Conservation (phyloP, 2,797 vertebrate genomes). For the Macropus fuliginosus region DNA sequence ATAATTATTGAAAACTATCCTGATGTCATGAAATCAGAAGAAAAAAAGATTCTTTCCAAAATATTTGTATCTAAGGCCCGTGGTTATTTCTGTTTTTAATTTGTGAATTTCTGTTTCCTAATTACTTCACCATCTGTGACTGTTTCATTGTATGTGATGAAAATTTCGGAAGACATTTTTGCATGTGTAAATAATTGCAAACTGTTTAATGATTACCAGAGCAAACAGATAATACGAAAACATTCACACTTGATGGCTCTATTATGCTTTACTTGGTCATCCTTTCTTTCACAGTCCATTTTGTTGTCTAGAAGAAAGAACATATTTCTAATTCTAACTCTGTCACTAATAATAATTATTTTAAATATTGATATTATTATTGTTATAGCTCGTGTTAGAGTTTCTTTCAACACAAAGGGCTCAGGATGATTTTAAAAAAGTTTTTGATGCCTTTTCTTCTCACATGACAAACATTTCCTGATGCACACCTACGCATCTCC, state of each 20-base stretch:
- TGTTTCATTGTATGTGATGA: constrained; percentile 37
- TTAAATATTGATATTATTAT: background rate
- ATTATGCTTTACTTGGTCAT: constrained; percentile 5
- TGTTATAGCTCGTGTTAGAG: background rate
- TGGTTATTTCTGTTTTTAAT: constrained; percentile 53
- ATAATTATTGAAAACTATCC: constrained; percentile 30
- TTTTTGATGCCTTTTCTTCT: background rate
- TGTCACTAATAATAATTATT: background rate
- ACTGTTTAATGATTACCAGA: constrained; percentile 9
- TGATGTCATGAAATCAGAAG: constrained; percentile 12
- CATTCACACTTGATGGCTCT: constrained; percentile 14
- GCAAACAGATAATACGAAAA: constrained; percentile 16
- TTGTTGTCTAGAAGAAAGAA: background rate
- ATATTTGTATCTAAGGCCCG: constrained; percentile 11
- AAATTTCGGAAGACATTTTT: constrained; percentile 40
- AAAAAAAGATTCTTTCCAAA: constrained; percentile 27
- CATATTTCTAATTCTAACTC: background rate
- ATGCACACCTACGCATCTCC: background rate
- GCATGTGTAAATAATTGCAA: constrained; percentile 53
- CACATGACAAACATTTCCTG: background rate
- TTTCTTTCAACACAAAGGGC: background rate
- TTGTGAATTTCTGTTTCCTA: constrained; percentile 51
- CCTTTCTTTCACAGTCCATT: background rate
- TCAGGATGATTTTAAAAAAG: background rate
- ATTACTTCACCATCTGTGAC: constrained; percentile 32